A percentile compares a stretch with the other conserved stretches of the same genome.
These are phyloP conservation scores for Varanus komodoensis DNA, from an alignment of 2,113 vertebrate species.

Conservation along the genomic window DNA sequence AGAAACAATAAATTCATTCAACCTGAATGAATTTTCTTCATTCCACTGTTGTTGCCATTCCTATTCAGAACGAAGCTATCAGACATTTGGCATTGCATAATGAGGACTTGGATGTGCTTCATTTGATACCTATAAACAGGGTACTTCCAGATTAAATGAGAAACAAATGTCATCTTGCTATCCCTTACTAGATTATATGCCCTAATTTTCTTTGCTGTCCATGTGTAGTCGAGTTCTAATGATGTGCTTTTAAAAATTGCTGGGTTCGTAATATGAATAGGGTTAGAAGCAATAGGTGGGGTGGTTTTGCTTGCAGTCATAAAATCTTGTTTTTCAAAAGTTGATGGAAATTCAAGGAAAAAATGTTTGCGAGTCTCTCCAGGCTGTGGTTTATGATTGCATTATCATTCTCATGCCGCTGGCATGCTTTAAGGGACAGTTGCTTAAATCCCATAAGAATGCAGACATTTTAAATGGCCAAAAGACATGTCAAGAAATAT, in stretches of 20 bases:
- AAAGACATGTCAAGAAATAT: slow-evolving; percentile 53
- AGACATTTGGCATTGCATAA: not conserved
- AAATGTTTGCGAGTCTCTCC: slow-evolving; percentile 41
- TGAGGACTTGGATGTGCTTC: not conserved
- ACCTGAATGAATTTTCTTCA: slow-evolving; percentile 6
- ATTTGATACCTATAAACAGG: not conserved
- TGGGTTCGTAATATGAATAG: not conserved
- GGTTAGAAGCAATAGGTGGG: not conserved
- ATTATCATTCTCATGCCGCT: slow-evolving; percentile 55
- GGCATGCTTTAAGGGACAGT: slow-evolving; percentile 63
- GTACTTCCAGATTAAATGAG: not conserved
- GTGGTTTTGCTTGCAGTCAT: slow-evolving; percentile 4
- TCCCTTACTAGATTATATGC: not conserved
- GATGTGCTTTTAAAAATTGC: not conserved
- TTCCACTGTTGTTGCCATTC: not conserved
- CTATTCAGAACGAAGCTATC: slow-evolving; percentile 7
- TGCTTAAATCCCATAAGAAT: slow-evolving; percentile 42
- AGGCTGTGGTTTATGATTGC: slow-evolving; percentile 41
- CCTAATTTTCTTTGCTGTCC: not conserved
- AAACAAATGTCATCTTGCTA: slow-evolving; percentile 13
- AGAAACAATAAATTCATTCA: not conserved
- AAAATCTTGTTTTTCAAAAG: slow-evolving; percentile 36
- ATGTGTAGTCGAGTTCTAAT: slow-evolving; percentile 8
- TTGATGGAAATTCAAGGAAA: slow-evolving; percentile 41
- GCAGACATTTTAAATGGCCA: slow-evolving; percentile 47